Evolutionary conservation across 2,113 vertebrate genomes (phyloP), one percentile per base, ranked within the genome.

Genomic region (Phycodurus eques): DNA sequence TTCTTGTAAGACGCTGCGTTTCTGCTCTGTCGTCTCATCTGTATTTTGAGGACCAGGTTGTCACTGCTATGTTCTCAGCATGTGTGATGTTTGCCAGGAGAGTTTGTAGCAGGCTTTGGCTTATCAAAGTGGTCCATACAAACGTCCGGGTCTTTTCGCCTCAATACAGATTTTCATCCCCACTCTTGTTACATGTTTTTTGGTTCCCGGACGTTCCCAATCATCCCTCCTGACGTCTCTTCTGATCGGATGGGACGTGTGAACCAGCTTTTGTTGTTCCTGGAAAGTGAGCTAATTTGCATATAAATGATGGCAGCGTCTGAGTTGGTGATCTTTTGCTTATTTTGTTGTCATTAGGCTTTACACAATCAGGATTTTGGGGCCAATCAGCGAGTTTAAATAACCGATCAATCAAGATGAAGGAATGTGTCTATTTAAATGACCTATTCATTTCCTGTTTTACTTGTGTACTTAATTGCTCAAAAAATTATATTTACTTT

Each of bases 231-330:
- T 72, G 71, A 68, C 69, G 67, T 74, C 75, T 74, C 78, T 75
- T 82, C 75, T 61, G 69, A 77, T 79, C 81, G 60, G 79, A 85
- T 80, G 1, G 60, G 66, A 80, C 56, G 63, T 78, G 80, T 73
- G n/a, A 61, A 63, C 49, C 10, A 8, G 79, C 60, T 73, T 39
- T 39, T 78, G 79, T 51, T 27, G 31, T 71, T 77, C 67, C 53
- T 66, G 54, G 49, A 79, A 74, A 73, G 54, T 54, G 68, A n/a
- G 42, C 78, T 84, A 72, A 90, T 88, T 87, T 84, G n/a, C 87
- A 90, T 88, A 77, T 80, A 88, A 83, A 88, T 86, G 60, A 80
- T 35, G 42, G 49, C 22, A 46, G 67, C 44, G 62, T 69, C 59
- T 49, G 60, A 60, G 70, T 72, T 73, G 68, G 59, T 11, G 14